phyloP scores from a whole-genome alignment of 2,113 vertebrate species.

The Festucalex cinctus region DNA sequence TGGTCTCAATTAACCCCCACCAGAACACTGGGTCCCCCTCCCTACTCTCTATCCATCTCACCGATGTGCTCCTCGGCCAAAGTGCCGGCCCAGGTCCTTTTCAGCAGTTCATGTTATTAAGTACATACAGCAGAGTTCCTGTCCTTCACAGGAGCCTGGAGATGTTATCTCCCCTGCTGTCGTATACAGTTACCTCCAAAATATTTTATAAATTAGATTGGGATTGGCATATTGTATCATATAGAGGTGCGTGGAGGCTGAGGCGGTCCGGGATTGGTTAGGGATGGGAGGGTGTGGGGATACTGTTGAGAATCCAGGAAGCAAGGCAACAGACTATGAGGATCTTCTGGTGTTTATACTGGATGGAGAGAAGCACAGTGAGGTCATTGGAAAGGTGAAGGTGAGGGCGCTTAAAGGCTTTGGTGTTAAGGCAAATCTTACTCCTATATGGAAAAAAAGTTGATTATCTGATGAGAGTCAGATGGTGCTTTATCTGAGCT shows the following conservation, averaged over 20 bases:
- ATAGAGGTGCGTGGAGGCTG: constrained; percentile 65
- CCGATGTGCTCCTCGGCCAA: constrained; percentile 76
- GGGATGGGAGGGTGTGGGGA: constrained; percentile 31
- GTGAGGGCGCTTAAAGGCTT: constrained; percentile 63
- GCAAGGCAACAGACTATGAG: constrained; percentile 56
- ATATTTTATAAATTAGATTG: constrained; percentile 93
- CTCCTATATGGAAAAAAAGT: constrained; percentile 64
- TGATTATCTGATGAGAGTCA: constrained; percentile 51
- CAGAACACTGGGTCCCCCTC: constrained; percentile 79
- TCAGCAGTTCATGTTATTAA: constrained; percentile 95
- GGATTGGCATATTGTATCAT: constrained; percentile 73
- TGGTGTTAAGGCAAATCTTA: constrained; percentile 60
- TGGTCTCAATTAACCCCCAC: constrained; percentile 95
- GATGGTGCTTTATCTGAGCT: constrained; percentile 43
- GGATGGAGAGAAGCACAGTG: constrained; percentile 57
- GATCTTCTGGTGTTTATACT: constrained; percentile 70
- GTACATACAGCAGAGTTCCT: constrained; percentile 93
- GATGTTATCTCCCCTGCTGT: constrained; percentile 91
- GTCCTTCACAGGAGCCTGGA: constrained; percentile 90
- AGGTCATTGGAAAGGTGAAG: constrained; percentile 43
- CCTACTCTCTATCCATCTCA: constrained; percentile 70
- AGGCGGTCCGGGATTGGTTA: constrained; percentile 51
- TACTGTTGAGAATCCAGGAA: constrained; percentile 23
- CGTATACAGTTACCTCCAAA: constrained; percentile 93
- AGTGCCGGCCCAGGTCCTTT: constrained; percentile 69